phyloP scores from a whole-genome alignment of 2,888 invertebrate genomes.

The Stegana nigrithorax region DNA sequence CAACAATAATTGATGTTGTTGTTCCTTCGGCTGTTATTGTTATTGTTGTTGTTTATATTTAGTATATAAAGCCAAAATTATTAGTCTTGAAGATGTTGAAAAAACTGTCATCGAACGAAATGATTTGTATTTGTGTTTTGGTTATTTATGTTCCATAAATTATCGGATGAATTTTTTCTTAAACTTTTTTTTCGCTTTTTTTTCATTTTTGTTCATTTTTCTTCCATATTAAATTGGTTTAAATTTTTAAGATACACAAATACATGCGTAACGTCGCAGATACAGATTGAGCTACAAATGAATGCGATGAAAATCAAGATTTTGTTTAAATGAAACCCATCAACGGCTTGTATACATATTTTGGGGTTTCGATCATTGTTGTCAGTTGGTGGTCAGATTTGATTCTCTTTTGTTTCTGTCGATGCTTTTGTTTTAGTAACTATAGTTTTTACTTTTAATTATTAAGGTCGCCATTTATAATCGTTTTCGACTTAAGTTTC shows the following conservation, averaged over 20 bases:
- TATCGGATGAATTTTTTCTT: constrained; percentile 56
- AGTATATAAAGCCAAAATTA: constrained; percentile 4
- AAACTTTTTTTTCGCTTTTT: not conserved
- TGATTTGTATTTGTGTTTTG: constrained; percentile 67
- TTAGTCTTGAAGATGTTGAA: constrained; percentile 2
- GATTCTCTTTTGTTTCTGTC: constrained; percentile 23
- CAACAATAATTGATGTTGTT: constrained; percentile 34
- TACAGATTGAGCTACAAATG: constrained; percentile 35
- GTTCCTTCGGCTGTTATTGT: constrained; percentile 34
- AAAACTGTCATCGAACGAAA: constrained; percentile 66
- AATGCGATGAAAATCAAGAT: constrained; percentile 47
- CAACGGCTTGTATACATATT: constrained; percentile 47
- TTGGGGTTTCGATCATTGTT: constrained; percentile 28
- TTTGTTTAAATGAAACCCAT: constrained; percentile 62
- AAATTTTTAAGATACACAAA: not conserved
- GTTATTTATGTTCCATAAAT: constrained; percentile 68
- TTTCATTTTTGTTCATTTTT: not conserved
- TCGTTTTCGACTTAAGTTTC: not conserved
- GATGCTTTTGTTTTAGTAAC: constrained; percentile 12
- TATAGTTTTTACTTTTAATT: constrained; percentile 52
- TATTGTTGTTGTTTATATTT: not conserved
- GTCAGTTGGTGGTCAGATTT: constrained; percentile 31
- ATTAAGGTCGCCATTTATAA: constrained; percentile 46
- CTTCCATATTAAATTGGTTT: constrained; percentile 27
- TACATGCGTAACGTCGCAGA: not conserved